Evolutionary conservation across 1,140 invertebrate species (phyloP), one percentile per base, ranked within the genome.

Genomic region (Drusus annulatus): DNA sequence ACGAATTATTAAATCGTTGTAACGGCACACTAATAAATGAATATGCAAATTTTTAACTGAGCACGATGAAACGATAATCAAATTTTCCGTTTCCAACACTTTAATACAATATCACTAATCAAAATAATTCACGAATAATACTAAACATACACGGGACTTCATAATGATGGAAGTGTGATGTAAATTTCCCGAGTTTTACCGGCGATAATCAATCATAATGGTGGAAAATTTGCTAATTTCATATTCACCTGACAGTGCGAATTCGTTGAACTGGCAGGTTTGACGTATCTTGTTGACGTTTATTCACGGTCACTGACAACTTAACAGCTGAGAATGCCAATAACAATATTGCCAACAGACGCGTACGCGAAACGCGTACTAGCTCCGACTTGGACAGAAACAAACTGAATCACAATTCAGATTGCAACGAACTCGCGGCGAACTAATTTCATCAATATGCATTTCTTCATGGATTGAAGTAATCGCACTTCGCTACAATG

Each of bases 301-400:
- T 65, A 65, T 65, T 65, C 63, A 65, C 63, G 63, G 63, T 65
- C 63, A 65, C 63, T 65, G 63, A 65, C n/a, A 65, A 36, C 63
- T 65, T 21, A 21, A 60, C 62, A 65, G 62, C 28, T 31, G 17
- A 0, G 62, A 31, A 25, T 65, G 17, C 63, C 31, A 36, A 36
- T 36, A 36, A 4, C 8, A 36, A 36, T 7, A 36, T 3, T n/a
- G n/a, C n/a, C n/a, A n/a, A n/a, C n/a, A n/a, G n/a, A 36, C 31
- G 31, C 31, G 31, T n/a, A 16, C 15, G n/a, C 3, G 5, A 54
- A 16, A 54, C 63, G 23, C 23, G 28, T n/a, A 19, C 31, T 25
- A 21, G 60, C 25, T 23, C 21, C 60, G 19, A 45, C 25, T 31
- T 13, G 28, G 28, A 13, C 28, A 65, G 19, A 25, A 63, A 28